A percentile compares a stretch with the other conserved stretches of the same genome.
phyloP scores from a whole-genome alignment of 2,888 invertebrate genomes.

The Drosophila mercatorum region DNA sequence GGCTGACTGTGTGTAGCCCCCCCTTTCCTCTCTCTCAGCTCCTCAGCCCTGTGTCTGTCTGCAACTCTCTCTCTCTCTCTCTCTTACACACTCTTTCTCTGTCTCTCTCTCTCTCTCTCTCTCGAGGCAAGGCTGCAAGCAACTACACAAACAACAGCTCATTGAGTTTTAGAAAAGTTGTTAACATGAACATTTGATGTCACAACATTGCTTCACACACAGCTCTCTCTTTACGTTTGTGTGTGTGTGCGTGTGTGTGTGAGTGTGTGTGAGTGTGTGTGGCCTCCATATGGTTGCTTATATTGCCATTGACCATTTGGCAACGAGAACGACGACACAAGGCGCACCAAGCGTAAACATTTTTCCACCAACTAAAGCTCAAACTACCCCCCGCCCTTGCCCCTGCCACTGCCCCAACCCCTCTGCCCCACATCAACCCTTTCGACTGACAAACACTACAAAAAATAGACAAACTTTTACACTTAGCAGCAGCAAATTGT shows the following conservation, averaged over 20 bases:
- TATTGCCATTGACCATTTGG: slow-evolving; percentile 57
- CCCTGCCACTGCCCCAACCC: neutral
- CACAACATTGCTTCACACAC: slow-evolving; percentile 58
- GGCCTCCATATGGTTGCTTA: slow-evolving; percentile 45
- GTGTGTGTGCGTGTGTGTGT: slow-evolving; percentile 8
- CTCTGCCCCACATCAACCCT: neutral
- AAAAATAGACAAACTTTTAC: slow-evolving; percentile 64
- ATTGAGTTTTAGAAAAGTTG: slow-evolving; percentile 79
- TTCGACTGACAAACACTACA: slow-evolving; percentile 14
- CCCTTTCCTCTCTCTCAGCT: too few species aligned
- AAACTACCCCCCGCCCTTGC: slow-evolving; percentile 15
- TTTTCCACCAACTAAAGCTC: slow-evolving; percentile 45
- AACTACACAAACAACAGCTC: slow-evolving; percentile 79
- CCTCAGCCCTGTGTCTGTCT: slow-evolving; percentile 9
- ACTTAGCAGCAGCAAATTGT: slow-evolving; percentile 76
- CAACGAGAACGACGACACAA: slow-evolving; percentile 40
- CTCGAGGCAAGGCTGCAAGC: slow-evolving; percentile 48
- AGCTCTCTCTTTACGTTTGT: too few species aligned
- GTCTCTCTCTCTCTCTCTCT: neutral
- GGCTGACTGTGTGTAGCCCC: slow-evolving; percentile 46
- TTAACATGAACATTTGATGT: slow-evolving; percentile 79
- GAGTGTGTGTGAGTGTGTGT: slow-evolving; percentile 11
- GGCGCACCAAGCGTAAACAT: slow-evolving; percentile 67
- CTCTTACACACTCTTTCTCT: neutral
- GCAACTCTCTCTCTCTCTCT: slow-evolving; percentile 17